A percentile compares a stretch with the other conserved stretches of the same genome.
phyloP scores from a whole-genome alignment of 2,113 vertebrate genomes.

The Patagioenas fasciata region DNA sequence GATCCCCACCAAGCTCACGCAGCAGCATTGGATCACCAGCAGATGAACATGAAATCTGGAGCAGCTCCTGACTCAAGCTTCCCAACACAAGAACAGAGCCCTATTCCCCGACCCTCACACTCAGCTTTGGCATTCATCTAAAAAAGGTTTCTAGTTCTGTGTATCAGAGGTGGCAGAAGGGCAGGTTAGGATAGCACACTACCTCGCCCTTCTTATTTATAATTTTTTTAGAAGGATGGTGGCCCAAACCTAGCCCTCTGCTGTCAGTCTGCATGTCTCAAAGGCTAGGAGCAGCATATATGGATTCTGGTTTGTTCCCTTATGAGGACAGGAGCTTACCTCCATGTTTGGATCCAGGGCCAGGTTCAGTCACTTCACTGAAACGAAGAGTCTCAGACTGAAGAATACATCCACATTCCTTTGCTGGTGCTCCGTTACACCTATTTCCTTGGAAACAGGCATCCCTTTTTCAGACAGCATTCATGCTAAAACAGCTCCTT shows the following conservation, averaged over 20 bases:
- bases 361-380: neutral
- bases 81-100: neutral
- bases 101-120: neutral
- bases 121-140: neutral
- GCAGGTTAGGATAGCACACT: neutral
- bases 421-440: constrained; percentile 4
- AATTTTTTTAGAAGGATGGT: neutral
- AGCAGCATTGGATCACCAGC: neutral
- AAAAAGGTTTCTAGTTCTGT: neutral
- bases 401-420: neutral
- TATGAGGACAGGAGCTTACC: neutral
- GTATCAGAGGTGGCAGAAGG: neutral
- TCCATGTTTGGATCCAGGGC: neutral
- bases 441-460: neutral
- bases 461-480: neutral
- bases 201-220: neutral
- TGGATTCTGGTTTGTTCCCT: neutral
- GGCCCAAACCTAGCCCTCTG: neutral
- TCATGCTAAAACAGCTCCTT: constrained; percentile 49
- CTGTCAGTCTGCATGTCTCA: neutral
- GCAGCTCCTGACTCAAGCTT: neutral
- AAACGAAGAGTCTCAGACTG: neutral
- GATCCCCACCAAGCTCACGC: neutral
- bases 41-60: neutral
- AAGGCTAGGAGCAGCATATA: fast-evolving